These are phyloP conservation scores for Torymus aiolomorphi DNA, from an alignment of 2,888 invertebrate genomes.

Conservation along the genomic window DNA sequence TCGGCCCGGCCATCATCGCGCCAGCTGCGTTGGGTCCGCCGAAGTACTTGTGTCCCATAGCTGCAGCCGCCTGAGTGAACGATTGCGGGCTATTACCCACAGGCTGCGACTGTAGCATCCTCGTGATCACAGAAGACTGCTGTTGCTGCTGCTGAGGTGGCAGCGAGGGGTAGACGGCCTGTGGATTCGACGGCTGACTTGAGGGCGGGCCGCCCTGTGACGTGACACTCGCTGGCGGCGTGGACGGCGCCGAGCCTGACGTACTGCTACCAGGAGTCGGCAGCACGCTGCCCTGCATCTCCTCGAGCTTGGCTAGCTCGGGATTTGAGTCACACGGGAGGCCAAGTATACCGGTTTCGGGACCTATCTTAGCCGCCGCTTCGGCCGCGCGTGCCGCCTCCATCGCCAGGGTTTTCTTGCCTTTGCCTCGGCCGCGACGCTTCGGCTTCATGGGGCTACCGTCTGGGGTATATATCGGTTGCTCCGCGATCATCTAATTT, in stretches of 20 bases:
- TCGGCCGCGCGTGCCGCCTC: slow-evolving; percentile 77
- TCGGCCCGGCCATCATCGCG: slow-evolving; percentile 69
- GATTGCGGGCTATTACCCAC: slow-evolving; percentile 70
- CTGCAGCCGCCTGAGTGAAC: slow-evolving; percentile 73
- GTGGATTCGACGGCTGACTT: slow-evolving; percentile 64
- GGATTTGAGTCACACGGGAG: slow-evolving; percentile 67
- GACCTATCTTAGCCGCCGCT: slow-evolving; percentile 75
- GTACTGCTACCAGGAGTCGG: slow-evolving; percentile 73
- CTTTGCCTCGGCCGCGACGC: slow-evolving; percentile 73
- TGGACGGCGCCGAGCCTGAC: slow-evolving; percentile 74
- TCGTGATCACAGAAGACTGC: slow-evolving; percentile 79
- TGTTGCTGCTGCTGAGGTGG: slow-evolving; percentile 72
- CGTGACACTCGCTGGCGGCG: slow-evolving; percentile 67
- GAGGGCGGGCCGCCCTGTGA: slow-evolving; percentile 67
- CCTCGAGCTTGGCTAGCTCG: slow-evolving; percentile 64
- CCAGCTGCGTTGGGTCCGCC: slow-evolving; percentile 64
- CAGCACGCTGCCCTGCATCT: slow-evolving; percentile 62
- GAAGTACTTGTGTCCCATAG: slow-evolving; percentile 75
- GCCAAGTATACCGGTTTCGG: slow-evolving; percentile 70
- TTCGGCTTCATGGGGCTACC: slow-evolving; percentile 71
- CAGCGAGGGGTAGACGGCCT: slow-evolving; percentile 71
- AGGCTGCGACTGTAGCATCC: slow-evolving; percentile 79
- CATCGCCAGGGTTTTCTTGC: slow-evolving; percentile 74
- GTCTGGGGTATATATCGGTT: slow-evolving; percentile 68
- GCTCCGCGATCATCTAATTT: slow-evolving; percentile 66